Percentiles rank a stretch among this genome's conserved stretches.
Conservation (phyloP, 2,797 vertebrate genomes). For the Halcyon leucocephala region DNA sequence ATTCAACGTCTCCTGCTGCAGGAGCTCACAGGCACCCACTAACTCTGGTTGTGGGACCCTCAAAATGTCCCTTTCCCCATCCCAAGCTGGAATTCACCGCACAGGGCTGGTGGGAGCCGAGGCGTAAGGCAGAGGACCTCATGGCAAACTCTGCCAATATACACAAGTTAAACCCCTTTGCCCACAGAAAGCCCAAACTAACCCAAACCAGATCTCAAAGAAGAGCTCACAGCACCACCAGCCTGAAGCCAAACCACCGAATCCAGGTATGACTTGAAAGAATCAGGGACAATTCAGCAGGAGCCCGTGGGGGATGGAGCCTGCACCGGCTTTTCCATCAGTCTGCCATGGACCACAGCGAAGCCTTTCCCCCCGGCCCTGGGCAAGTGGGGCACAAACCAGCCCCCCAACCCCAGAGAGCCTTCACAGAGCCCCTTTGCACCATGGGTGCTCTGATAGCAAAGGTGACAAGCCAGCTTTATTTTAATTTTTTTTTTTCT, state of each 20-base stretch:
- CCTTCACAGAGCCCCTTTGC: neutral
- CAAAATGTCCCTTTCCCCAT: neutral
- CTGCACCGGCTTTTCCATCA: neutral
- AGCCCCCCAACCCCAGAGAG: neutral
- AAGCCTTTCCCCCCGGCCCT: neutral
- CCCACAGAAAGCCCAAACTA: neutral
- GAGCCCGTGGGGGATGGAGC: fast-evolving
- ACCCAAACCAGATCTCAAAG: neutral
- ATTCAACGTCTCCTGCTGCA: neutral
- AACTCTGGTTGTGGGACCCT: neutral
- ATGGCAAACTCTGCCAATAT: fast-evolving
- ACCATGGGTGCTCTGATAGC: fast-evolving
- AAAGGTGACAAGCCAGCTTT: neutral
- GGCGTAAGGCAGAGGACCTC: too few species aligned
- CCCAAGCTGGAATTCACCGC: fast-evolving
- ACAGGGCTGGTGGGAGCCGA: neutral
- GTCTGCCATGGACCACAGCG: fast-evolving
- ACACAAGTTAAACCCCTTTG: neutral
- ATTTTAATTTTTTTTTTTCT: neutral
- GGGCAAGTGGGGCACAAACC: neutral
- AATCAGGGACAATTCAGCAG: fast-evolving
- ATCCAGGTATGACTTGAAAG: neutral
- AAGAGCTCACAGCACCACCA: fast-evolving
- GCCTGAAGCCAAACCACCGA: neutral
- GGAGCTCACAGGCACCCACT: too few species aligned